Conservation (phyloP, 2,797 vertebrate genomes). For the Oceanodroma leucorhoa region DNA sequence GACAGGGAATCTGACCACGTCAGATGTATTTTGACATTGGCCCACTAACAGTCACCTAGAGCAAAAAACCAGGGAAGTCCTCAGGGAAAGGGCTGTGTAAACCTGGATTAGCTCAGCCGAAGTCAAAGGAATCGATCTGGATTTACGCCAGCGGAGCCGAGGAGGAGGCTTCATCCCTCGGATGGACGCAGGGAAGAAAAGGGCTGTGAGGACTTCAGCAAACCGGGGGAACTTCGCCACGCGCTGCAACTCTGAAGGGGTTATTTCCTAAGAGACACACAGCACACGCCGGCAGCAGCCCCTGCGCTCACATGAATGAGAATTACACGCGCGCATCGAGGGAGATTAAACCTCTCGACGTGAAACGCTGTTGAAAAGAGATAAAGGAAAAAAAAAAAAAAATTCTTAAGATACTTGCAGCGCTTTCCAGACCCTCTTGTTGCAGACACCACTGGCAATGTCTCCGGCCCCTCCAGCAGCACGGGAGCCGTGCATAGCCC, state of each 20-base stretch:
- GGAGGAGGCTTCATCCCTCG: background rate
- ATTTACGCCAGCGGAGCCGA: background rate
- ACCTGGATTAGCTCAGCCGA: conserved; percentile 19
- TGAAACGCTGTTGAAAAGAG: background rate
- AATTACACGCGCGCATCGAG: background rate
- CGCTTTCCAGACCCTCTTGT: conserved; percentile 6
- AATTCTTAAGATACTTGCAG: conserved; percentile 23
- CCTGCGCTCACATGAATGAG: background rate
- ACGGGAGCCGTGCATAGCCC: background rate
- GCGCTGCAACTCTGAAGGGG: background rate
- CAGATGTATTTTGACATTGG: conserved; percentile 34
- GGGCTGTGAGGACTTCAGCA: background rate
- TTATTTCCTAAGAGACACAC: background rate
- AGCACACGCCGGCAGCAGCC: background rate
- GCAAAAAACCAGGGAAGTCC: background rate
- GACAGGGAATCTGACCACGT: conserved; percentile 24
- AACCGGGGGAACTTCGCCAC: background rate
- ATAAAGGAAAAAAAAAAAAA: background rate
- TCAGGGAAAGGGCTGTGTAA: conserved; percentile 22
- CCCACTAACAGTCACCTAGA: conserved; percentile 1
- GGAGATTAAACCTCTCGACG: background rate
- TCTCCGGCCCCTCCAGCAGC: background rate
- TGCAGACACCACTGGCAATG: background rate
- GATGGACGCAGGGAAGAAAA: background rate
- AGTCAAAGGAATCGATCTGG: conserved; percentile 20